Percentiles rank a stretch among this genome's conserved stretches.
These are phyloP conservation scores for Gnatocerus cornutus DNA, from an alignment of 2,888 invertebrate species.

Conservation along the genomic window DNA sequence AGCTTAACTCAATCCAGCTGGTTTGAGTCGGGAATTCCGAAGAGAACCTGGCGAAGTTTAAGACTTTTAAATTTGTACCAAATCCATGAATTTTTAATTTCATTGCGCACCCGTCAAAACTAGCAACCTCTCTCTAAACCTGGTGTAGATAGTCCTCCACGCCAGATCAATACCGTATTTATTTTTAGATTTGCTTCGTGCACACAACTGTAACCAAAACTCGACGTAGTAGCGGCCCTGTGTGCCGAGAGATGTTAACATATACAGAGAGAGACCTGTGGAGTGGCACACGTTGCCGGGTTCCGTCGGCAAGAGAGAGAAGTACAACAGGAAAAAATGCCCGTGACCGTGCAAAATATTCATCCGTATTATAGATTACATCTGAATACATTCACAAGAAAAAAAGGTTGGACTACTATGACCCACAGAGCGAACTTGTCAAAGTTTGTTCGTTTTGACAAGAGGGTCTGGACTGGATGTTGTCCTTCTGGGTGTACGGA, in stretches of 20 bases:
- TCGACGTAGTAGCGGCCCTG: constrained; percentile 29
- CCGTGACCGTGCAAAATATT: neutral
- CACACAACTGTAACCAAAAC: constrained; percentile 53
- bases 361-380: neutral
- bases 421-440: no score
- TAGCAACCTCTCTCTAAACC: constrained; percentile 51
- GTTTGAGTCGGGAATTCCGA: no score
- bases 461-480: no score
- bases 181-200: constrained; percentile 60
- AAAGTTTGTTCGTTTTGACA: no score
- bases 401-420: no score
- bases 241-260: constrained; percentile 21
- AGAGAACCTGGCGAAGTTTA: neutral
- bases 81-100: constrained; percentile 36
- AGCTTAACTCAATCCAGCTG: neutral
- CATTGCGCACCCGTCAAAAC: constrained; percentile 47
- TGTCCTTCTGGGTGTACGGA: neutral
- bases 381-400: neutral
- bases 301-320: constrained; percentile 12
- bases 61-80: neutral
- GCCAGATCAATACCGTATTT: constrained; percentile 59
- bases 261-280: constrained; percentile 33
- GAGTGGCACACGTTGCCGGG: constrained; percentile 26
- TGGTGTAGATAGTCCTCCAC: constrained; percentile 51
- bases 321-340: neutral